Conservation (phyloP, 1,140 invertebrate species). For the Pachypsylla venusta region DNA sequence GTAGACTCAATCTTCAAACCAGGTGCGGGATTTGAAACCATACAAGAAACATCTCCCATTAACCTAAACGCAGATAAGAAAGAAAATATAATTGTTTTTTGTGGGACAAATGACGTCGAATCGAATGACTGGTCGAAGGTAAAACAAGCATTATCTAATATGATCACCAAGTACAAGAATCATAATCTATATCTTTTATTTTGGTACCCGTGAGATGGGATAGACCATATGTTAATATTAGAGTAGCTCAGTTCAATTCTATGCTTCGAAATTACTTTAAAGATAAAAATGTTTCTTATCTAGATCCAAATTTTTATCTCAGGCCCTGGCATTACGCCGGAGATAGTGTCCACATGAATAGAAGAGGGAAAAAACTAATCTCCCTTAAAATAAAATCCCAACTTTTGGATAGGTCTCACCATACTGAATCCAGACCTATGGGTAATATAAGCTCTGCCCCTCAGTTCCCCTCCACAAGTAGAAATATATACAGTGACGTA, state of each 20-base stretch:
- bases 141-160: background rate
- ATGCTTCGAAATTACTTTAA: background rate
- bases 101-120: background rate
- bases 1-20: background rate
- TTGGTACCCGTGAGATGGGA: background rate
- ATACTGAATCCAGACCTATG: background rate
- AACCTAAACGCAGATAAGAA: background rate
- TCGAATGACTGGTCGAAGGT: background rate
- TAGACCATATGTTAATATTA: background rate
- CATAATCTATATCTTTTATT: background rate
- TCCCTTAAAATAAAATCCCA: background rate
- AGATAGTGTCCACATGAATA: background rate
- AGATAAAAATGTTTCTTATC: background rate
- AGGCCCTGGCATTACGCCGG: background rate
- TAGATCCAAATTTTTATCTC: background rate
- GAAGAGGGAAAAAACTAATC: background rate
- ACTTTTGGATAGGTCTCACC: background rate
- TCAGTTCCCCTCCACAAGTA: background rate
- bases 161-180: background rate
- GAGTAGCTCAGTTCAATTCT: background rate
- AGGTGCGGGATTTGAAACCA: background rate
- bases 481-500: background rate
- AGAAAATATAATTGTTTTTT: background rate
- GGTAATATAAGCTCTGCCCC: background rate
- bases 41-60: background rate